Base-by-base conservation (phyloP, 2,888 invertebrate genomes). In the Latrodectus hesperus region DNA sequence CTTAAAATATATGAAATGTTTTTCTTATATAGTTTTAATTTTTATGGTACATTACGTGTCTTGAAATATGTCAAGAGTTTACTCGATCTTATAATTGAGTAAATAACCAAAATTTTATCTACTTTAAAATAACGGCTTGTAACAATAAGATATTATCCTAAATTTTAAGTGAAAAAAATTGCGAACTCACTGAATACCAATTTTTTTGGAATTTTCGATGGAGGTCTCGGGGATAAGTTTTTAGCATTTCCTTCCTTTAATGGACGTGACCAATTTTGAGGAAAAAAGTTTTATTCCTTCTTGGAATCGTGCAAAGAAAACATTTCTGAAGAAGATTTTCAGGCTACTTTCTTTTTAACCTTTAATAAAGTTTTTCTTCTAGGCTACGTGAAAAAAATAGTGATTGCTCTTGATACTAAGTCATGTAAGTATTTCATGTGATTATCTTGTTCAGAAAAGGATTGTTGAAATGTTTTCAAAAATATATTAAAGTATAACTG, bases 341-440 rank as follows among this genome's bases (percentile, higher is more conserved):
- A 71, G 76, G 70, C 76, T 83, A 71, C 76, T 77, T 71, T 71
- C 73, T 64, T 75, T 38, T 75, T 72, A 77, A 70, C 77, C 83
- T 83, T 83, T 83, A 83, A 83, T 83, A 77, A 83, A 83, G 83
- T 83, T 83, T 83, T 76, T 83, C 68, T 64, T 49, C 60, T 76
- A 76, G 64, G 71, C 76, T 83, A 83, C 83, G 83, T 83, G 83
- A 9, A 60, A 51, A 49, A 76, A 64, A 71, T 77, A 49, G 70
- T 64, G 71, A 83, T 76, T 77, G n/a, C 64, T 64, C 22, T n/a
- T 6, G 2, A 49, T 12, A 53, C 55, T 52, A 51, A 65, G 16
- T 64, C 53, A 71, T 64, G 60, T 77, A 70, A 83, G 72, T 64
- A 60, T 76, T 83, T 81, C 73, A 81, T 81, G 81, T 74, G 73